A percentile compares a stretch with the other conserved stretches of the same genome.
phyloP scores from a whole-genome alignment of 2,888 invertebrate genomes.

The Agriotes lineatus region DNA sequence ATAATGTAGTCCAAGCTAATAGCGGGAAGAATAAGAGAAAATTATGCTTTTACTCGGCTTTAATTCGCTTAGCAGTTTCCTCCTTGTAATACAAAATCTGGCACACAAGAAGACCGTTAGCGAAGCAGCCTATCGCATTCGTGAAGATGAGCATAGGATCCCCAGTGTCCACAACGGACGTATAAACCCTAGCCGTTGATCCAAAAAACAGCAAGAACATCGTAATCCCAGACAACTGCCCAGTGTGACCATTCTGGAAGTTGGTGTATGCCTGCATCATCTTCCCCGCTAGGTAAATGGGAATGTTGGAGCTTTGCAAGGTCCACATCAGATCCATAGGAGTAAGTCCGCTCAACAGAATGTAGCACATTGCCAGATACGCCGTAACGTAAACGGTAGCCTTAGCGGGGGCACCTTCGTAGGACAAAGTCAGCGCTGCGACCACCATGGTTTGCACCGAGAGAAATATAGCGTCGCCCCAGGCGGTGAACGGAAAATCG shows the following conservation, averaged over 20 bases:
- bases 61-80: not conserved
- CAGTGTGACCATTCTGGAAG: constrained; percentile 90
- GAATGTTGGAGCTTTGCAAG: constrained; percentile 80
- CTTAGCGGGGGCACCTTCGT: constrained; percentile 66
- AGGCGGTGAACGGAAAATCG: constrained; percentile 80
- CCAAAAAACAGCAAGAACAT: constrained; percentile 89
- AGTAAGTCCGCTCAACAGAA: constrained; percentile 79
- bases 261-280: constrained; percentile 90
- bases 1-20: too few species aligned
- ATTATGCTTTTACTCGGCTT: too few species aligned
- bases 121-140: constrained; percentile 79
- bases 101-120: constrained; percentile 85
- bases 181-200: constrained; percentile 94
- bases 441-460: constrained; percentile 90
- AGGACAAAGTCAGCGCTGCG: constrained; percentile 75
- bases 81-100: constrained; percentile 88
- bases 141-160: constrained; percentile 87
- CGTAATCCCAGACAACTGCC: constrained; percentile 94
- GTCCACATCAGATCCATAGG: constrained; percentile 82
- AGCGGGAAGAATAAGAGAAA: too few species aligned
- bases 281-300: constrained; percentile 89
- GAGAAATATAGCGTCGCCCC: constrained; percentile 95
- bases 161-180: constrained; percentile 97
- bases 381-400: constrained; percentile 75
- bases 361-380: constrained; percentile 73